phyloP scores from a whole-genome alignment of 2,113 vertebrate genomes.

The Oncorhynchus gorbuscha region DNA sequence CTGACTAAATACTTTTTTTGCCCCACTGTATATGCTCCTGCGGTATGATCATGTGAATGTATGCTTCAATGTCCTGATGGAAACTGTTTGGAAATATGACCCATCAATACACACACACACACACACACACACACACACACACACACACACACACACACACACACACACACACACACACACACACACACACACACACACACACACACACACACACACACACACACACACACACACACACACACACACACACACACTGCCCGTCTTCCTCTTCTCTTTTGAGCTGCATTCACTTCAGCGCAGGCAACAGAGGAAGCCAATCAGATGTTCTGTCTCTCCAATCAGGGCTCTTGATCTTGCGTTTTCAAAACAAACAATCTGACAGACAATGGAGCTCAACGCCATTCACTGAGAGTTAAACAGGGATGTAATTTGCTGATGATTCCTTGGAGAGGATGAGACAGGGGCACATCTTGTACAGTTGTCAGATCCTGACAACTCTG shows the following conservation, averaged over 20 bases:
- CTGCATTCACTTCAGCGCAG: constrained; percentile 56
- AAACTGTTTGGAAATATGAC: constrained; percentile 15
- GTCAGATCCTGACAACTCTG: constrained; percentile 60
- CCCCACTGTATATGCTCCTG: too few relatives aligned
- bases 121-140: background rate
- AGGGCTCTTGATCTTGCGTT: constrained; percentile 54
- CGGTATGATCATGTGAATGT: too few relatives aligned
- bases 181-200: background rate
- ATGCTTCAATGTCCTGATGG: background rate
- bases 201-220: background rate
- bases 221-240: constrained; percentile 1
- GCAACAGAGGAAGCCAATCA: constrained; percentile 60
- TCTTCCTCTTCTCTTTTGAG: constrained; percentile 48
- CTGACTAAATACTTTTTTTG: too few relatives aligned
- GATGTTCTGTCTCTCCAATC: constrained; percentile 51
- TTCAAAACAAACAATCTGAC: constrained; percentile 70
- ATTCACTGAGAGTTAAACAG: constrained; percentile 42
- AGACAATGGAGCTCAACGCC: constrained; percentile 57
- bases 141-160: background rate
- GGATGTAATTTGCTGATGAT: constrained; percentile 55
- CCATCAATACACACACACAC: constrained; percentile 8
- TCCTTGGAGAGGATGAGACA: constrained; percentile 57
- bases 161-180: background rate
- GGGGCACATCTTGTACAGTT: constrained; percentile 64
- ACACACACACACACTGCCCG: background rate